Evolutionary conservation across 2,797 vertebrate species (phyloP).

Genomic region (Choloepus didactylus): DNA sequence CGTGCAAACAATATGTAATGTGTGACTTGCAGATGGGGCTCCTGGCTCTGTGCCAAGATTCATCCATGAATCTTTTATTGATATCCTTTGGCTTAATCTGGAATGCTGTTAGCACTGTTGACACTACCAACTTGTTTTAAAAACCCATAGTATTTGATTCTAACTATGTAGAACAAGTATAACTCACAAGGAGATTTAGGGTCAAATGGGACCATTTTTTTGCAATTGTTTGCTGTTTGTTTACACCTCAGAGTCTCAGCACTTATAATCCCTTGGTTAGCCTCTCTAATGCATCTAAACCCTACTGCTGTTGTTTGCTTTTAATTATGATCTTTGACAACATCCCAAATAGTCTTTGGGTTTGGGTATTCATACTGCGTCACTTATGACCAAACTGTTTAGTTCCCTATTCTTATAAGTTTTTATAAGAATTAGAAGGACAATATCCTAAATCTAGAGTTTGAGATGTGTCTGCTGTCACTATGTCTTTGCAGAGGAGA

Average conservation of each 20-base stretch:
- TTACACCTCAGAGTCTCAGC: not conserved
- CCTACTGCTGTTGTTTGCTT: not conserved
- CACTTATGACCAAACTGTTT: not conserved
- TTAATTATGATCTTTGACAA: not conserved
- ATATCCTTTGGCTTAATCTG: slow-evolving; percentile 73
- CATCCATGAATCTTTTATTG: slow-evolving; percentile 76
- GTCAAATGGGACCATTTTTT: not conserved
- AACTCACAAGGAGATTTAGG: slow-evolving; percentile 8
- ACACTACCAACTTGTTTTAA: slow-evolving; percentile 64
- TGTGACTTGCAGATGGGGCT: slow-evolving; percentile 82
- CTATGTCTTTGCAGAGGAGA: slow-evolving; percentile 33
- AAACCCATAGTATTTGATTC: slow-evolving; percentile 62
- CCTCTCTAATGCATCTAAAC: not conserved
- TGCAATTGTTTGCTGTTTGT: not conserved
- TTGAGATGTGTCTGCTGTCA: not conserved
- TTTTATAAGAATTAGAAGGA: not conserved
- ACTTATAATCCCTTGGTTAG: not conserved
- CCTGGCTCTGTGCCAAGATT: slow-evolving; percentile 83
- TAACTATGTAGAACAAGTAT: slow-evolving; percentile 49
- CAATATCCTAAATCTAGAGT: not conserved
- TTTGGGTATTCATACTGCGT: not conserved
- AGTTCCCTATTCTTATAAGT: not conserved
- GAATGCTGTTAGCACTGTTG: slow-evolving; percentile 63
- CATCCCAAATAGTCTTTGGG: not conserved
- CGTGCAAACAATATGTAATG: slow-evolving; percentile 52